phyloP scores from a whole-genome alignment of 2,113 vertebrate genomes.

The Mobula birostris region DNA sequence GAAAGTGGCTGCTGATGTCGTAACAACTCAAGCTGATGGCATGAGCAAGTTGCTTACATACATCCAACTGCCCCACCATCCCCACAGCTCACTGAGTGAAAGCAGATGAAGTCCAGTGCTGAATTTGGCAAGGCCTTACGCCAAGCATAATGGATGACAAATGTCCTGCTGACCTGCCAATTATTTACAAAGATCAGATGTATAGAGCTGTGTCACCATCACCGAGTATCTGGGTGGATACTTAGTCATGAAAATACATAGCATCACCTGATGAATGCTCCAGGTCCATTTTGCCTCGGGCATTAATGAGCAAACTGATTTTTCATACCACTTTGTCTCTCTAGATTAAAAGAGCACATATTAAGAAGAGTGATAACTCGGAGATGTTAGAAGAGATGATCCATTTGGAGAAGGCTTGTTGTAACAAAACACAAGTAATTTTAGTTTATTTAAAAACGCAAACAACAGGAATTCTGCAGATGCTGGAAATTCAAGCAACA shows the following conservation, averaged over 20 bases:
- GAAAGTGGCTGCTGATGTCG: background rate
- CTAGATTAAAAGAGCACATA: background rate
- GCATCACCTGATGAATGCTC: background rate
- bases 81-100: background rate
- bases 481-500: no score
- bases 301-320: constrained; percentile 16
- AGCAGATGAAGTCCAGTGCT: background rate
- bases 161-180: background rate
- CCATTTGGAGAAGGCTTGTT: background rate
- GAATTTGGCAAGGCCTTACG: background rate
- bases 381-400: background rate
- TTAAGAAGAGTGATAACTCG: background rate
- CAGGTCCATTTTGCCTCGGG: background rate
- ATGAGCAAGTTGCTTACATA: background rate
- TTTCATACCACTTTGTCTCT: background rate
- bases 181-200: background rate
- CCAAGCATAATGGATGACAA: background rate
- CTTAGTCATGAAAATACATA: background rate
- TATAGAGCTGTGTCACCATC: background rate
- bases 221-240: background rate
- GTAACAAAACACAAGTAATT: background rate
- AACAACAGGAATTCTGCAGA: no score
- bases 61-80: background rate
- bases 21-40: background rate
- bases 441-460: background rate